Base-by-base conservation (phyloP, 2,113 vertebrate genomes). In the Lates calcarifer region DNA sequence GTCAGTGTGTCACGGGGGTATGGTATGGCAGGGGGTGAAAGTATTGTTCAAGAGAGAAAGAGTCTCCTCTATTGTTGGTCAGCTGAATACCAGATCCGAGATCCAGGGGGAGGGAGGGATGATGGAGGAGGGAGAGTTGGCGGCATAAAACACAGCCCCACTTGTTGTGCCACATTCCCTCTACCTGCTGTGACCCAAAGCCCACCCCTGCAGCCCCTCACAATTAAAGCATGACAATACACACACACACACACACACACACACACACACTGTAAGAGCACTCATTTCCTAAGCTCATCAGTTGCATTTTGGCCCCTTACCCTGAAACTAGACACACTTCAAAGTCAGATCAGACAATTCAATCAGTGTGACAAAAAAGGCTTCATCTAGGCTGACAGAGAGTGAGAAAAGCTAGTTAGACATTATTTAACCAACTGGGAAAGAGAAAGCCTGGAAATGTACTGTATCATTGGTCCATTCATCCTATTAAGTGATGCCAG, bases 1-100 rank as follows among this genome's bases (percentile, higher is more conserved):
- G 72, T 77, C 26, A 58, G 53, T 51, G 41, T 87, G 74, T 84
- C 78, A 81, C 51, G 67, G 68, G 62, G 77, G 84, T 53, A 83
- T 77, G n/a, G n/a, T n/a, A 58, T 83, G 67, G 89, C 58, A 70
- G 76, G 65, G 65, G 82, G 49, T 71, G 26, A 75, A 63, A 62
- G 84, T 62, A 87, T 91, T 91, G 89, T 92, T 90, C 61, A 75
- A 64, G 63, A 76, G 26, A 84, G 74, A 92, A 84, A 90, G 86
- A 90, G 57, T 67, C 73, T 75, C 79, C 74, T 87, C 83, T 86
- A 85, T 92, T 91, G 91, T 92, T 73, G 49, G 62, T 24, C 77
- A 72, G 69, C 68, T 87, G 72, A 92, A 91, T 78, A 74, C 37
- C 60, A 89, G 63, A 82, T 77, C 66, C 68, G 68, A 77, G 64